Base-by-base conservation (phyloP, 2,888 invertebrate genomes). In the Scotopteryx bipunctaria region DNA sequence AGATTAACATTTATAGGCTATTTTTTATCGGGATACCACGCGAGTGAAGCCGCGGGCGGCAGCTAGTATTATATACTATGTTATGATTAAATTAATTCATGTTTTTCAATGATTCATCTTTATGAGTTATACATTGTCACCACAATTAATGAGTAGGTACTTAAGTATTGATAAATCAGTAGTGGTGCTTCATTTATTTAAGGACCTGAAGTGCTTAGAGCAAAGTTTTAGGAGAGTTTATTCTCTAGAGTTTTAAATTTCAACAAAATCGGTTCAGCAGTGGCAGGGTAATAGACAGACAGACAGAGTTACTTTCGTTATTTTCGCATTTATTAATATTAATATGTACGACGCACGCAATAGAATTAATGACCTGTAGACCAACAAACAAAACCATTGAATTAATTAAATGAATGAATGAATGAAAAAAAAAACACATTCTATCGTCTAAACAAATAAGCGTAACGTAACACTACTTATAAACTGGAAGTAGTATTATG, bases 281-380 rank as follows among this genome's bases (percentile, higher is more conserved):
- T n/a, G n/a, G n/a, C n/a, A n/a, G n/a, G n/a, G n/a, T n/a, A n/a
- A n/a, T n/a, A n/a, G n/a, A n/a, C n/a, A n/a, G n/a, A n/a, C n/a
- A n/a, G n/a, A n/a, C n/a, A n/a, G n/a, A n/a, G n/a, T n/a, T n/a
- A n/a, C n/a, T n/a, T n/a, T n/a, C n/a, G n/a, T n/a, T n/a, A n/a
- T n/a, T n/a, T n/a, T n/a, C n/a, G n/a, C n/a, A n/a, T n/a, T n/a
- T n/a, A n/a, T n/a, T n/a, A n/a, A 31, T 31, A 29, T 29, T 15
- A 41, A 5, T n/a, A 25, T 69, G 70, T n/a, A n/a, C n/a, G n/a
- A n/a, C n/a, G n/a, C n/a, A 78, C 69, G 68, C 65, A 71, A 75
- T 55, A 57, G 53, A 69, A 69, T 61, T 53, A 63, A 13, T 60
- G 66, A 55, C 58, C 64, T 60, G n/a, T n/a, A 69, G 68, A 68